Conservation (phyloP, 2,113 vertebrate genomes). For the Okapia johnstoni region DNA sequence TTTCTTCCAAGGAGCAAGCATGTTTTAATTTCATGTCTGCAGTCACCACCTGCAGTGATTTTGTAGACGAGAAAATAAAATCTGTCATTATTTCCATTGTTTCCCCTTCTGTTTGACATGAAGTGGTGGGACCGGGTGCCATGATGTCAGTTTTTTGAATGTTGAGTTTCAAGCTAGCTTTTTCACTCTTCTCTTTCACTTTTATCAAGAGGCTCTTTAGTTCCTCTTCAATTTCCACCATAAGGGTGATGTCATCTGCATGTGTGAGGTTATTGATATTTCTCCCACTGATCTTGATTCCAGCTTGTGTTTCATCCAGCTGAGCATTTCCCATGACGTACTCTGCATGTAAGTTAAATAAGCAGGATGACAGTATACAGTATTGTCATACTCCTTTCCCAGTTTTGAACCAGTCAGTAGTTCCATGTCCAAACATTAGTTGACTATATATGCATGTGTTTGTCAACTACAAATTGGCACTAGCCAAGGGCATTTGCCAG, state of each 20-base stretch:
- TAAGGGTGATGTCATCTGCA: background rate
- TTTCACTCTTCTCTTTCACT: background rate
- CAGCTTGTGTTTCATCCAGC: background rate
- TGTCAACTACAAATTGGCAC: background rate
- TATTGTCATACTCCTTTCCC: background rate
- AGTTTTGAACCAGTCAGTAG: background rate
- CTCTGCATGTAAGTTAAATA: background rate
- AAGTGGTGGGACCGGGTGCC: background rate
- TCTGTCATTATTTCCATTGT: background rate
- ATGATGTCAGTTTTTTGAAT: background rate
- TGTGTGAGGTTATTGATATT: background rate
- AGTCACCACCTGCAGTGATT: background rate
- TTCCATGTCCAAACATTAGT: background rate
- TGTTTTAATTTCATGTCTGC: background rate
- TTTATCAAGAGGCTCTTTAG: background rate
- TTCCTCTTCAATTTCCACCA: background rate
- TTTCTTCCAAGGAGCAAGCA: background rate
- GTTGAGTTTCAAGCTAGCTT: background rate
- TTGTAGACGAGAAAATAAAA: background rate
- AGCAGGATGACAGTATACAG: background rate
- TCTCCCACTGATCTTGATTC: accelerated
- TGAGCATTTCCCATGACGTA: background rate
- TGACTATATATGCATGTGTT: background rate
- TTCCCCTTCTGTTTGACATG: background rate
- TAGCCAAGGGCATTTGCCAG: background rate